phyloP scores from a whole-genome alignment of 1,140 invertebrate species.

The Drosophila rufa region DNA sequence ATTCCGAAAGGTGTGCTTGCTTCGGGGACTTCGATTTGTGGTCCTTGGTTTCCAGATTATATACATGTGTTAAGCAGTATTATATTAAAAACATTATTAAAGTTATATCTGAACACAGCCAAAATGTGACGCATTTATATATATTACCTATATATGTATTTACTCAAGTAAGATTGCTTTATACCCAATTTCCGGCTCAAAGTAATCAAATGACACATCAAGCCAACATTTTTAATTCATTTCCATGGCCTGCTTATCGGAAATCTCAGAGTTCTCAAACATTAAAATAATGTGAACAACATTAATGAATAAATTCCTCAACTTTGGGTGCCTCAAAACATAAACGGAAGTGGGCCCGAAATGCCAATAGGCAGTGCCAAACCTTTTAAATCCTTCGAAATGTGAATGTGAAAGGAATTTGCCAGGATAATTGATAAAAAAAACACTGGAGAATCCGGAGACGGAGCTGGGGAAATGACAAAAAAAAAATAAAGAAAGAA shows the following conservation, averaged over 20 bases:
- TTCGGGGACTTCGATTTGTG: not conserved
- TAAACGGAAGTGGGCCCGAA: conserved; percentile 26
- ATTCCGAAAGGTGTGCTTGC: not conserved
- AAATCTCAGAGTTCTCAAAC: not conserved
- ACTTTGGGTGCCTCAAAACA: conserved; percentile 4
- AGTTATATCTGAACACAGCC: no score
- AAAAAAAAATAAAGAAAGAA: conserved; percentile 17
- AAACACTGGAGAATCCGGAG: conserved; percentile 4
- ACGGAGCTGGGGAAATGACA: conserved; percentile 7
- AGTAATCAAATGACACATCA: not conserved
- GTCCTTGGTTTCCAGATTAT: no score
- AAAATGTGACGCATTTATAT: no score
- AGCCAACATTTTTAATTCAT: not conserved
- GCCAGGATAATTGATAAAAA: conserved; percentile 69
- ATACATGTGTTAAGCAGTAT: no score
- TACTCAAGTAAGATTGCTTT: no score
- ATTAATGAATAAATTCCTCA: conserved; percentile 37
- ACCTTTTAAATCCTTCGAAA: conserved; percentile 35
- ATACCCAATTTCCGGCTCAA: not conserved
- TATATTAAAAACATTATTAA: no score
- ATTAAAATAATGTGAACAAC: conserved; percentile 13
- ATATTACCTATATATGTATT: no score
- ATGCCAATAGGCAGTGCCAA: conserved; percentile 50
- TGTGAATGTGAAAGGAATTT: conserved; percentile 44
- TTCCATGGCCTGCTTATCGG: not conserved